Evolutionary conservation across 2,113 vertebrate species (phyloP).

Genomic region (Lepidothrix coronata): DNA sequence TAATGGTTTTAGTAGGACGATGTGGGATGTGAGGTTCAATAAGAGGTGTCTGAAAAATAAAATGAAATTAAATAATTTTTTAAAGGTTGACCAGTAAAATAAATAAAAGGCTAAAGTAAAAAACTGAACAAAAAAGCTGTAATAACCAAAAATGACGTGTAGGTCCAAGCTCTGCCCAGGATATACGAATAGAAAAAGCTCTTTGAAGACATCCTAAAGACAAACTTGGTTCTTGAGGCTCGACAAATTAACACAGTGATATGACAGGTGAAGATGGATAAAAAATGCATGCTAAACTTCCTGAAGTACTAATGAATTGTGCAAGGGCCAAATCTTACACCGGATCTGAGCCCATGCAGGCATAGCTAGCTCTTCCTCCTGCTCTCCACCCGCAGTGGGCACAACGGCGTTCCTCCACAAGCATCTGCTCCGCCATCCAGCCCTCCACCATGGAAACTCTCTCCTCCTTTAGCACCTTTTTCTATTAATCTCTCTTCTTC

Average conservation of each 20-base stretch:
- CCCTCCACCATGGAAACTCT: accelerated
- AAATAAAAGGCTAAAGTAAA: constrained; percentile 60
- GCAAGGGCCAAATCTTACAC: neutral
- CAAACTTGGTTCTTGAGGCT: constrained; percentile 38
- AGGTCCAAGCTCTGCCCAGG: constrained; percentile 2
- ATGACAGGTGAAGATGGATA: neutral
- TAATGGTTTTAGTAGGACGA: constrained; percentile 84
- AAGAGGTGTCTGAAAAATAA: constrained; percentile 93
- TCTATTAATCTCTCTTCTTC: neutral
- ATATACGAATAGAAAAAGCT: neutral
- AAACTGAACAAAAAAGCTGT: constrained; percentile 43
- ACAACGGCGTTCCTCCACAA: accelerated
- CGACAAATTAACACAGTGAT: constrained; percentile 45
- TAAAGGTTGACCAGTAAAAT: constrained; percentile 55
- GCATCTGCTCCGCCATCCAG: accelerated
- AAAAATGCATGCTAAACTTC: neutral
- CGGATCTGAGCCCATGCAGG: neutral
- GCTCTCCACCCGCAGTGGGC: neutral
- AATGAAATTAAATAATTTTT: constrained; percentile 74
- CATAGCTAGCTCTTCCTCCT: neutral
- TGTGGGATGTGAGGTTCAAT: constrained; percentile 86
- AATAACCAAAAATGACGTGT: neutral
- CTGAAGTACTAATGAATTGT: neutral
- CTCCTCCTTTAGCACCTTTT: neutral
- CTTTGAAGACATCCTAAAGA: constrained; percentile 37